Conservation (phyloP, 2,888 invertebrate species). For the Chrysolina oricalcia region DNA sequence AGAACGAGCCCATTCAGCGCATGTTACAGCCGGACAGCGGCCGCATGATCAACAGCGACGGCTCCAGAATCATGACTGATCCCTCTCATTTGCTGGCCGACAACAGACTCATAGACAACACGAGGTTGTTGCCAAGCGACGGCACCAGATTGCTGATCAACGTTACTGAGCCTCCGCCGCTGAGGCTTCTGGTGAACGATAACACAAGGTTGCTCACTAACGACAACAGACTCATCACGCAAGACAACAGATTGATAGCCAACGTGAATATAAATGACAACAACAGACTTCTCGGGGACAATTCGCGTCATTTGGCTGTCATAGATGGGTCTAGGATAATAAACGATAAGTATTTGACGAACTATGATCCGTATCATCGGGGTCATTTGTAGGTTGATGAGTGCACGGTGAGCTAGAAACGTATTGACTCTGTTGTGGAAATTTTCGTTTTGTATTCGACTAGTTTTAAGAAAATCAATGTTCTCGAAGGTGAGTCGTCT, state of each 20-base stretch:
- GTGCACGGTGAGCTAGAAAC: background rate
- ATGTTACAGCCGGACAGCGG: constrained; percentile 62
- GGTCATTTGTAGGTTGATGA: constrained; percentile 65
- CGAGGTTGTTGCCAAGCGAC: constrained; percentile 58
- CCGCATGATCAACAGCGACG: constrained; percentile 59
- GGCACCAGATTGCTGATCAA: constrained; percentile 67
- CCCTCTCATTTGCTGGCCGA: constrained; percentile 64
- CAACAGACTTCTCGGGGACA: constrained; percentile 60
- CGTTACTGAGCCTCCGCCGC: constrained; percentile 64
- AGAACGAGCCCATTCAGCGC: constrained; percentile 62
- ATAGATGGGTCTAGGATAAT: constrained; percentile 68
- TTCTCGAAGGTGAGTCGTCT: too few relatives aligned
- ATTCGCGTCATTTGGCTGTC: constrained; percentile 66
- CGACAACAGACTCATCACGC: constrained; percentile 64
- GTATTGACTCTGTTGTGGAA: too few relatives aligned
- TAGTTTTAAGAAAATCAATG: too few relatives aligned
- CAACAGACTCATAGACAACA: constrained; percentile 54
- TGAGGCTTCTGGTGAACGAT: constrained; percentile 66
- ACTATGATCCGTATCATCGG: constrained; percentile 71
- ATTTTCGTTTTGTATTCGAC: too few relatives aligned
- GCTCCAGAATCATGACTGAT: constrained; percentile 60
- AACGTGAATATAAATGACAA: constrained; percentile 64
- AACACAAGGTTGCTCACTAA: constrained; percentile 64
- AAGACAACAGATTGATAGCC: constrained; percentile 65
- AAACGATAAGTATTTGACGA: constrained; percentile 70